Evolutionary conservation across 2,888 invertebrate genomes (phyloP).

Genomic region (Tachina lurida): DNA sequence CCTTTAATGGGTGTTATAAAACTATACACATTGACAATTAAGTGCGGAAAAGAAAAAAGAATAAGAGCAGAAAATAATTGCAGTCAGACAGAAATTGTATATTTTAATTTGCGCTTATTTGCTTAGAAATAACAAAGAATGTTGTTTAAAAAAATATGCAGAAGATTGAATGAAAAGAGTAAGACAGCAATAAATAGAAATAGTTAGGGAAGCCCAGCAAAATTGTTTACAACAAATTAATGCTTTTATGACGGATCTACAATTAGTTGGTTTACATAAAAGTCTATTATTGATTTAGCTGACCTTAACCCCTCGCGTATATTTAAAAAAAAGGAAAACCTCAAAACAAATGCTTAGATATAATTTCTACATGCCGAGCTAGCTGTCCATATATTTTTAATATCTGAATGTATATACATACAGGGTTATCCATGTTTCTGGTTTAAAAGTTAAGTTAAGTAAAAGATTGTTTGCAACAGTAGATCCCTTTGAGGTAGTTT

Average conservation of each 20-base stretch:
- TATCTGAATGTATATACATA: too few species aligned
- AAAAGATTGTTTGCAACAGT: too few species aligned
- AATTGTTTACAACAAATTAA: background rate
- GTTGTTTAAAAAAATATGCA: background rate
- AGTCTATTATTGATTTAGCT: background rate
- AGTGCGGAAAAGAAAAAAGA: conserved; percentile 35
- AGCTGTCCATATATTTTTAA: too few species aligned
- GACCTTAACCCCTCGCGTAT: background rate
- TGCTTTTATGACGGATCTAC: background rate
- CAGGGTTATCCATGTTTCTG: too few species aligned
- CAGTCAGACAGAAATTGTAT: conserved; percentile 41
- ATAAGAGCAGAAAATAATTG: conserved; percentile 16
- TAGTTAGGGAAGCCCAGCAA: background rate
- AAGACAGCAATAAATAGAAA: background rate
- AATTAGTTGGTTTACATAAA: background rate
- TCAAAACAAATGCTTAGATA: too few species aligned
- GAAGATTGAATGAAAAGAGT: background rate
- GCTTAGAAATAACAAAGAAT: conserved; percentile 32
- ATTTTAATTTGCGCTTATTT: conserved; percentile 48
- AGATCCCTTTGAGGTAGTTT: too few species aligned
- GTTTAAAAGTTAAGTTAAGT: too few species aligned
- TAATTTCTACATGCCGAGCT: too few species aligned
- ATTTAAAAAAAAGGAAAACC: background rate
- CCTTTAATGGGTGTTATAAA: conserved; percentile 54
- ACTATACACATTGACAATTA: conserved; percentile 45